Conservation (phyloP, 2,888 invertebrate species). For the Drosophila atroscutellata region DNA sequence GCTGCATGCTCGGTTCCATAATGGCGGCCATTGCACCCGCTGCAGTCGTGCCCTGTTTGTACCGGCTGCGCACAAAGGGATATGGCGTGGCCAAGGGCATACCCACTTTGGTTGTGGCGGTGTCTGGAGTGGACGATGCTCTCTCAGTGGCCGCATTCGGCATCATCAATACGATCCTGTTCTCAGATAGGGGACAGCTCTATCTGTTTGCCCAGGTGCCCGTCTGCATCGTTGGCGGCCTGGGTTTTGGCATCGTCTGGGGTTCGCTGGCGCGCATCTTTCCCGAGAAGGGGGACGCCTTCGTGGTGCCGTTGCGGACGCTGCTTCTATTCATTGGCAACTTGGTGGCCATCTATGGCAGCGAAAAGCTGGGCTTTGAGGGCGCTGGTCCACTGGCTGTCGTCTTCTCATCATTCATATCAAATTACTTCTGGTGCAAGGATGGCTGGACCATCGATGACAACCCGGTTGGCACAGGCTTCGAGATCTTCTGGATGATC, state of each 20-base stretch:
- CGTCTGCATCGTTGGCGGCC: slow-evolving; percentile 91
- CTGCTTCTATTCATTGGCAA: slow-evolving; percentile 93
- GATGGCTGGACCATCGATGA: slow-evolving; percentile 95
- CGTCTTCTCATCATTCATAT: slow-evolving; percentile 92
- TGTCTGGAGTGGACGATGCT: slow-evolving; percentile 97
- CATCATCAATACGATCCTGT: slow-evolving; percentile 94
- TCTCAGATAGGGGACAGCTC: slow-evolving; percentile 89
- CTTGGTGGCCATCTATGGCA: slow-evolving; percentile 93
- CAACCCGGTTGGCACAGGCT: slow-evolving; percentile 94
- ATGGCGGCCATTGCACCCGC: slow-evolving; percentile 98
- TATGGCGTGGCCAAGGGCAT: slow-evolving; percentile 98
- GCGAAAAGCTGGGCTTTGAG: slow-evolving; percentile 90
- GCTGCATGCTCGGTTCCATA: slow-evolving; percentile 92
- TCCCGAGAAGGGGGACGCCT: slow-evolving; percentile 93
- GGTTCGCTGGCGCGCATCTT: slow-evolving; percentile 92
- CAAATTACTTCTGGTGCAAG: slow-evolving; percentile 92
- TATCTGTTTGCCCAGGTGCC: slow-evolving; percentile 90
- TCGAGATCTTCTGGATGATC: slow-evolving; percentile 97
- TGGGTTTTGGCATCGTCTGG: slow-evolving; percentile 92
- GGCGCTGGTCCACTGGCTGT: slow-evolving; percentile 92
- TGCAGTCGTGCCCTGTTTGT: slow-evolving; percentile 96
- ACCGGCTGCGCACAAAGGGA: slow-evolving; percentile 92
- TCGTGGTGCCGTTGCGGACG: slow-evolving; percentile 91
- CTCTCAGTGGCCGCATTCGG: slow-evolving; percentile 97
- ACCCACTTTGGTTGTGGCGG: slow-evolving; percentile 97